Conservation (phyloP, 2,113 vertebrate species). For the Suncus etruscus region DNA sequence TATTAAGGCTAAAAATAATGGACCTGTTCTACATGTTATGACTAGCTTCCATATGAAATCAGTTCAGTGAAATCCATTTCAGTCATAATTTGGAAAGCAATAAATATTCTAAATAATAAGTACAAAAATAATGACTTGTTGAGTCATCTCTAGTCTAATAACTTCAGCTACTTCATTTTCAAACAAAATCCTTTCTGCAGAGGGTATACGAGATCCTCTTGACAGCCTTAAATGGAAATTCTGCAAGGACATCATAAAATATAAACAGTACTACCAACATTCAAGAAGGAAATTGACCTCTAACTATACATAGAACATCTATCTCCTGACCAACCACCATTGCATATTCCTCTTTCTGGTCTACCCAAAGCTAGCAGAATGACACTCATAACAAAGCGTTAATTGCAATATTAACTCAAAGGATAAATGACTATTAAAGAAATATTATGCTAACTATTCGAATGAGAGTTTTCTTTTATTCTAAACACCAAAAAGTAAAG, state of each 20-base stretch:
- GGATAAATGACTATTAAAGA: background rate
- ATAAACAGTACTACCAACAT: background rate
- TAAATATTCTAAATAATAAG: constrained; percentile 5
- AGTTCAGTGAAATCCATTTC: background rate
- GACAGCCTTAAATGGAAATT: background rate
- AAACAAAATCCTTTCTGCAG: constrained; percentile 16
- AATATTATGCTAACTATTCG: background rate
- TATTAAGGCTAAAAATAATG: background rate
- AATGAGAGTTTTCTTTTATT: constrained; percentile 11
- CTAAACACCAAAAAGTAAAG: constrained; percentile 20
- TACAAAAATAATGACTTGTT: background rate
- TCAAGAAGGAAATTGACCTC: background rate
- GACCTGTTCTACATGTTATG: background rate
- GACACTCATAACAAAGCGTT: background rate
- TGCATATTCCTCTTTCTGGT: background rate
- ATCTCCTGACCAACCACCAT: background rate
- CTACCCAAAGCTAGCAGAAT: background rate
- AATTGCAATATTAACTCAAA: background rate
- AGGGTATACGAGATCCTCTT: background rate
- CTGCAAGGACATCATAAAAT: background rate
- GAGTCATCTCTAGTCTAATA: background rate
- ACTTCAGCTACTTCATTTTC: constrained; percentile 5
- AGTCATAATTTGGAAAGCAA: background rate
- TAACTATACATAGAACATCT: background rate
- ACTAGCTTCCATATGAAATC: background rate